These are phyloP conservation scores for Rhinella marina DNA, from an alignment of 2,797 vertebrate species.

Conservation along the genomic window DNA sequence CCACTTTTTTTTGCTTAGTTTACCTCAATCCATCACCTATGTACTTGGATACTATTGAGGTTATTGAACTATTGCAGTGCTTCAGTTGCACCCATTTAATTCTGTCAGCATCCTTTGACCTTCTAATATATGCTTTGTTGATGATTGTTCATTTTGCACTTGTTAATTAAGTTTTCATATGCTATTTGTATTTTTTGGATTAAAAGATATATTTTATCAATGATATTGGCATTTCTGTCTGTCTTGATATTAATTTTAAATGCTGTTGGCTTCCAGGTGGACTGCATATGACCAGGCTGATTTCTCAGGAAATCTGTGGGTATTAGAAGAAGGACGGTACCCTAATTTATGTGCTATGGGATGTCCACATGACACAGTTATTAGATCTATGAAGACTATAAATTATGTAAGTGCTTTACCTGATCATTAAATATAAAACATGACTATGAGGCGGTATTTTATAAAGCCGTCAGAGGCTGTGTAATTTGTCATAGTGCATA, in stretches of 20 bases:
- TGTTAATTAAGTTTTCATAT: too few relatives aligned
- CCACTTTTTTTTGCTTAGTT: too few relatives aligned
- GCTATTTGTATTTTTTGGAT: too few relatives aligned
- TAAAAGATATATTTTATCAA: neutral
- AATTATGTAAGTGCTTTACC: conserved; percentile 82
- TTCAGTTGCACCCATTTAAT: too few relatives aligned
- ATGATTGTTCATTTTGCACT: too few relatives aligned
- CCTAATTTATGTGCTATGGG: conserved; percentile 83
- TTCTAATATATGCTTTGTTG: too few relatives aligned
- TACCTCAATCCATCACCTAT: too few relatives aligned
- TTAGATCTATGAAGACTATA: conserved; percentile 83
- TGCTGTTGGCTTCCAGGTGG: conserved; percentile 78
- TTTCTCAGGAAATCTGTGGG: conserved; percentile 87
- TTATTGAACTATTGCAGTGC: too few relatives aligned
- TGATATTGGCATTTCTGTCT: neutral
- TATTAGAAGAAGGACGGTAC: conserved; percentile 93
- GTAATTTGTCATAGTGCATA: neutral
- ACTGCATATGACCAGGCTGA: conserved; percentile 84
- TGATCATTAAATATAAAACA: neutral
- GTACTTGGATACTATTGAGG: too few relatives aligned
- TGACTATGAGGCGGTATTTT: neutral
- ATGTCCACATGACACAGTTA: conserved; percentile 73
- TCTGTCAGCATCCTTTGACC: too few relatives aligned
- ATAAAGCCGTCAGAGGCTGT: neutral
- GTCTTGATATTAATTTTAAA: neutral